A percentile compares a stretch with the other conserved stretches of the same genome.
These are phyloP conservation scores for Paguma larvata DNA, from an alignment of 2,797 vertebrate genomes.

Conservation along the genomic window DNA sequence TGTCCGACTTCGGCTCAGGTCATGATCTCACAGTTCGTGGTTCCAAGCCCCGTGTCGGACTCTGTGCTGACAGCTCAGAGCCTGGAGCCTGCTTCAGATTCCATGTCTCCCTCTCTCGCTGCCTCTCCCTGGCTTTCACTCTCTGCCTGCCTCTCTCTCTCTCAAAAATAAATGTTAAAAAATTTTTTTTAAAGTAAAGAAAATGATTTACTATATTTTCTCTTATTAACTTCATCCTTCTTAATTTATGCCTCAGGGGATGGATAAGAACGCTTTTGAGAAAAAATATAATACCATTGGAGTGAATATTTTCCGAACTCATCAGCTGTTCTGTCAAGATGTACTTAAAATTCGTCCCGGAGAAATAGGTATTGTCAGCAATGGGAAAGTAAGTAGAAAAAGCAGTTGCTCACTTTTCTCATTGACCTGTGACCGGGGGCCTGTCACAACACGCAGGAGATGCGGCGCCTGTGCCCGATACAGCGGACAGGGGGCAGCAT, in stretches of 20 bases:
- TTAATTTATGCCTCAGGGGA: conserved; percentile 90
- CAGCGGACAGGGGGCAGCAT: not conserved
- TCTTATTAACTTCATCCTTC: conserved; percentile 12
- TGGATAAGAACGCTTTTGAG: conserved; percentile 94
- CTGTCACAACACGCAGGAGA: not conserved
- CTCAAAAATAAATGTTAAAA: too few species aligned
- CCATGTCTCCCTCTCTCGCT: too few species aligned
- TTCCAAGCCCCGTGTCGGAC: too few species aligned
- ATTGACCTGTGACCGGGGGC: not conserved
- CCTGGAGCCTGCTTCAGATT: too few species aligned
- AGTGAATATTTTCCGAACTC: conserved; percentile 93
- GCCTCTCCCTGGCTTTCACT: too few species aligned
- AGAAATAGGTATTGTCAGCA: conserved; percentile 94
- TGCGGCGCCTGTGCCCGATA: not conserved
- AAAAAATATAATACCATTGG: conserved; percentile 98
- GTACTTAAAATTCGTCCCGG: conserved; percentile 94
- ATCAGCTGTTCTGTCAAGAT: conserved; percentile 94
- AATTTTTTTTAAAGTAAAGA: not conserved
- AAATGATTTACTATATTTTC: not conserved
- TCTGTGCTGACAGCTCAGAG: too few species aligned
- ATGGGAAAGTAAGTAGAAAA: conserved; percentile 94
- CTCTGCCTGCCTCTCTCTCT: too few species aligned
- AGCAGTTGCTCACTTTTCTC: not conserved
- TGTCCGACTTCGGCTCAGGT: too few species aligned
- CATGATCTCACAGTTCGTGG: too few species aligned